Conservation (phyloP, 2,888 invertebrate genomes). For the Ptilodon capucinus region DNA sequence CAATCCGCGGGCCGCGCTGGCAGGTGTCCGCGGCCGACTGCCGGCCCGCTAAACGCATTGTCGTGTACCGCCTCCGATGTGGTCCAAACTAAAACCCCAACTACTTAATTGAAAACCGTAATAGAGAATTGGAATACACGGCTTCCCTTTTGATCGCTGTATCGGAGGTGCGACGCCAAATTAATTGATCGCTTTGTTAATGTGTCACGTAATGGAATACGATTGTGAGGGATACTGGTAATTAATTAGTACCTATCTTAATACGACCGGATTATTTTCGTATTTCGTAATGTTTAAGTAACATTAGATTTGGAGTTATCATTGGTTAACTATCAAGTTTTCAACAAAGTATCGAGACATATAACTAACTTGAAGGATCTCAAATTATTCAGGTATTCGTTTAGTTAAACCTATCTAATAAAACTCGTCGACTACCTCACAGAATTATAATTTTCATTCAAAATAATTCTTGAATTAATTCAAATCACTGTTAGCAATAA, state of each 20-base stretch:
- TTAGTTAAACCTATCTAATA: too few relatives aligned
- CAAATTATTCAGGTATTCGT: too few relatives aligned
- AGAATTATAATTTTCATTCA: conserved; percentile 34
- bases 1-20: conserved; percentile 55
- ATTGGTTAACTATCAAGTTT: too few relatives aligned
- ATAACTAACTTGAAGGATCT: too few relatives aligned
- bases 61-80: conserved; percentile 71
- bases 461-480: conserved; percentile 69
- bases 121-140: conserved; percentile 72
- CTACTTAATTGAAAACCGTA: conserved; percentile 79
- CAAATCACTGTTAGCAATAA: conserved; percentile 75
- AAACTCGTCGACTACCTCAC: neutral
- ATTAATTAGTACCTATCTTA: neutral
- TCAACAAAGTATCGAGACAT: too few relatives aligned
- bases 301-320: too few relatives aligned
- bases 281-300: too few relatives aligned
- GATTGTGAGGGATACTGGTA: conserved; percentile 26
- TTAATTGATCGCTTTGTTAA: conserved; percentile 54
- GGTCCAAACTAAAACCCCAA: conserved; percentile 72
- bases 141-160: conserved; percentile 72
- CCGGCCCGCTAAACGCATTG: conserved; percentile 70
- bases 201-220: conserved; percentile 49
- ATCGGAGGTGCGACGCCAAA: conserved; percentile 58
- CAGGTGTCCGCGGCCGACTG: conserved; percentile 40
- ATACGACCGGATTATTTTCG: neutral